Percentiles rank a stretch among this genome's conserved stretches.
Evolutionary conservation across 2,888 invertebrate genomes (phyloP).

Genomic region (Drosophila longiperda): DNA sequence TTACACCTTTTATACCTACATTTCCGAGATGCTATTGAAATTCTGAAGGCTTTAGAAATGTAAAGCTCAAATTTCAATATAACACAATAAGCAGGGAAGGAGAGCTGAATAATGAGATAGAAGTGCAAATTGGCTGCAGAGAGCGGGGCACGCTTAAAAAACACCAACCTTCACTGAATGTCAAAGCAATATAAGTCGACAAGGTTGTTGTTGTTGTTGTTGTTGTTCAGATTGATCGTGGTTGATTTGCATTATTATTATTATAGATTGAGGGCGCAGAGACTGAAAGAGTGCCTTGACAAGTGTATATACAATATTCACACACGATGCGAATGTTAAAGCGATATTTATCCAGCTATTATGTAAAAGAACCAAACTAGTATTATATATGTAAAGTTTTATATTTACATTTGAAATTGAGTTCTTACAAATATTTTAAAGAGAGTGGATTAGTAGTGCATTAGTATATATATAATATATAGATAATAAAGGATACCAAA

Average conservation of each 20-base stretch:
- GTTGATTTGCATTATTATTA: conserved; percentile 51
- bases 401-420: too few species aligned
- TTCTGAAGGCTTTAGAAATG: neutral
- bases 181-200: conserved; percentile 54
- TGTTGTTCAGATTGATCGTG: conserved; percentile 42
- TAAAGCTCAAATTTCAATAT: conserved; percentile 3
- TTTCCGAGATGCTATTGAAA: neutral
- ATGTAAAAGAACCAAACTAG: too few species aligned
- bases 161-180: conserved; percentile 68
- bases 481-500: neutral
- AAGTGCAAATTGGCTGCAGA: neutral
- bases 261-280: conserved; percentile 1
- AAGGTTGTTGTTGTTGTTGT: neutral
- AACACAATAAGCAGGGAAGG: conserved; percentile 1
- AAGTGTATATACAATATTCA: neutral
- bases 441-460: neutral
- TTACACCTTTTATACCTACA: conserved; percentile 37
- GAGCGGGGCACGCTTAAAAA: conserved; percentile 16
- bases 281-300: neutral
- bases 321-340: too few species aligned
- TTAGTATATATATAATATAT: neutral
- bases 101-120: conserved; percentile 6
- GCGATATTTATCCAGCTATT: too few species aligned
- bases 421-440: neutral
- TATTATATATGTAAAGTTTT: too few species aligned